These are phyloP conservation scores for Enteromius unitaeniatus DNA, from an alignment of 2,797 vertebrate species.

Conservation along the genomic window DNA sequence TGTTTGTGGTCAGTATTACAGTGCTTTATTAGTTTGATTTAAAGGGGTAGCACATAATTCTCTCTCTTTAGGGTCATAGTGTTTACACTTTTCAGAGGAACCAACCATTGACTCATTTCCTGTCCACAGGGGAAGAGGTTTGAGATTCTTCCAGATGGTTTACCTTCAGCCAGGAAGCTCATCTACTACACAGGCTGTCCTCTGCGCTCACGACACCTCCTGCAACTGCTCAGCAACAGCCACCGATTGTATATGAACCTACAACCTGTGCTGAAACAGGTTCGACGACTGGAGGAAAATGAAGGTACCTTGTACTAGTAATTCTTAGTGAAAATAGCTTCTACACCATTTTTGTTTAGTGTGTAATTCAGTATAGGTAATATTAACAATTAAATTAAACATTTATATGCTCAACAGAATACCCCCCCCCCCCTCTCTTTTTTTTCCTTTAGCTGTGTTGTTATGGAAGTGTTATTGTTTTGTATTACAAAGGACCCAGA, in stretches of 20 bases:
- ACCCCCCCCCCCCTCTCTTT: not conserved
- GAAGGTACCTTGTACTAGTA: constrained; percentile 83
- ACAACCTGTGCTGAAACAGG: constrained; percentile 93
- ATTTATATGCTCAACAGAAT: not conserved
- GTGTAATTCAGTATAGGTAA: not conserved
- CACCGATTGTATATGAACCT: constrained; percentile 98
- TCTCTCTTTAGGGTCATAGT: not conserved
- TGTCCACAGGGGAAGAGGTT: constrained; percentile 92
- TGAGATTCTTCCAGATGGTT: constrained; percentile 94
- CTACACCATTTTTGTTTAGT: not conserved
- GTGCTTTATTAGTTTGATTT: not conserved
- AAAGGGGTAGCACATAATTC: not conserved
- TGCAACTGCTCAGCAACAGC: constrained; percentile 96
- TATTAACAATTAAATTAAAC: not conserved
- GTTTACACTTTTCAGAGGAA: not conserved
- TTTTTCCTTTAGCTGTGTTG: not conserved
- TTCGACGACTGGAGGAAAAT: constrained; percentile 92
- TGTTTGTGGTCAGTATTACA: constrained; percentile 92
- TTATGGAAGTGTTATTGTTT: constrained; percentile 2
- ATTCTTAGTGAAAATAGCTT: not conserved
- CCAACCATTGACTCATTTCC: not conserved
- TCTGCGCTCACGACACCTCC: constrained; percentile 90
- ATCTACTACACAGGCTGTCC: constrained; percentile 98
- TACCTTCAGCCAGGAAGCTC: constrained; percentile 95
- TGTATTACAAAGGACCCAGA: not conserved